Conservation (phyloP, 2,113 vertebrate genomes). For the Mustela lutreola region DNA sequence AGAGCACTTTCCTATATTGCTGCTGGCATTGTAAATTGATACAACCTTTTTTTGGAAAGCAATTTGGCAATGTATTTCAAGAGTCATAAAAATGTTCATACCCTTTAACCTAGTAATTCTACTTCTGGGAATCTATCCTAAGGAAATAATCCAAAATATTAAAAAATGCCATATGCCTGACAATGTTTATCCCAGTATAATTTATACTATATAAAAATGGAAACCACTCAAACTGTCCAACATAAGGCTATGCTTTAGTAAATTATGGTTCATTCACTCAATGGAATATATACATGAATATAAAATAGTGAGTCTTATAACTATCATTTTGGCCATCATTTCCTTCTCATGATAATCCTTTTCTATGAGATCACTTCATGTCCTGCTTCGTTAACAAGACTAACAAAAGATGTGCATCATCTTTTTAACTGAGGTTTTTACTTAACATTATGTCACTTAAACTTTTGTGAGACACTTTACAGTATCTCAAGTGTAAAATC, state of each 20-base stretch:
- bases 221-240: slow-evolving; percentile 70
- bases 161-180: slow-evolving; percentile 72
- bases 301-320: slow-evolving; percentile 48
- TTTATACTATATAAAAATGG: slow-evolving; percentile 74
- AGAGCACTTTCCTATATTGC: slow-evolving; percentile 56
- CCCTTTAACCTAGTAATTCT: slow-evolving; percentile 78
- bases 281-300: slow-evolving; percentile 57
- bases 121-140: slow-evolving; percentile 79
- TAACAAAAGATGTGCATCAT: slow-evolving; percentile 16
- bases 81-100: slow-evolving; percentile 73
- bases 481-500: slow-evolving; percentile 58
- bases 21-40: slow-evolving; percentile 65
- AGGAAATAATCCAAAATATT: slow-evolving; percentile 80
- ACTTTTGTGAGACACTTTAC: slow-evolving; percentile 52
- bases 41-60: slow-evolving; percentile 73
- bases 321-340: background rate
- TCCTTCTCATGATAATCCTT: slow-evolving; percentile 8
- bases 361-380: slow-evolving; percentile 27
- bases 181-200: slow-evolving; percentile 73
- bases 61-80: slow-evolving; percentile 73
- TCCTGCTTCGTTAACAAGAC: slow-evolving; percentile 37
- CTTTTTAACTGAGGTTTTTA: slow-evolving; percentile 63
- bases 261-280: slow-evolving; percentile 66
- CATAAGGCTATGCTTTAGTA: slow-evolving; percentile 57
- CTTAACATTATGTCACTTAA: slow-evolving; percentile 49